A percentile compares a stretch with the other conserved stretches of the same genome.
These are phyloP conservation scores for Mesorhabditis belari DNA, from an alignment of 2,888 invertebrate genomes.

Conservation along the genomic window DNA sequence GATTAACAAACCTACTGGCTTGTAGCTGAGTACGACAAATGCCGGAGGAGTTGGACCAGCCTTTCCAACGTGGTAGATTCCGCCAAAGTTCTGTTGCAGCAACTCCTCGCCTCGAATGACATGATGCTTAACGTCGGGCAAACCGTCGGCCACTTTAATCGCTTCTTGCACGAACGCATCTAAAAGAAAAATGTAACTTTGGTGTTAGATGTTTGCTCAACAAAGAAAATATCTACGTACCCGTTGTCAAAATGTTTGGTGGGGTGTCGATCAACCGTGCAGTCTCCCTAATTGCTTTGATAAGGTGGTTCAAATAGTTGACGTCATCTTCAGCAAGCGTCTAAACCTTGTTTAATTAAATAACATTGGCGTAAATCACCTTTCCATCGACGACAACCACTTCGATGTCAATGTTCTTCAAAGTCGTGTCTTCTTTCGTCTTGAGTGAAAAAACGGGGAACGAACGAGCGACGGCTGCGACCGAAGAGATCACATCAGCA, in stretches of 20 bases:
- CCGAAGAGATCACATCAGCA: slow-evolving; percentile 71
- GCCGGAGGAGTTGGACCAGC: slow-evolving; percentile 67
- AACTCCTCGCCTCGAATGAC: slow-evolving; percentile 76
- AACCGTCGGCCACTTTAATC: slow-evolving; percentile 26
- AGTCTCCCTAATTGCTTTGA: slow-evolving; percentile 64
- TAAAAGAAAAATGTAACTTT: slow-evolving; percentile 51
- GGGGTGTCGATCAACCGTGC: slow-evolving; percentile 79
- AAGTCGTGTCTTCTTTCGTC: slow-evolving; percentile 27
- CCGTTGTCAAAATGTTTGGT: slow-evolving; percentile 70
- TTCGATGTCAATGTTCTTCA: slow-evolving; percentile 28
- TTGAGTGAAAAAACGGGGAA: slow-evolving; percentile 70
- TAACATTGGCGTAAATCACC: slow-evolving; percentile 8
- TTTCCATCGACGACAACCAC: slow-evolving; percentile 36
- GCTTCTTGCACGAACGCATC: slow-evolving; percentile 69
- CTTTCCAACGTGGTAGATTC: slow-evolving; percentile 74
- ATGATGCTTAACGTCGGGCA: slow-evolving; percentile 55
- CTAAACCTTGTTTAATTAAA: slow-evolving; percentile 28
- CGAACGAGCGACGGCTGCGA: slow-evolving; percentile 73
- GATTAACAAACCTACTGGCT: slow-evolving; percentile 51
- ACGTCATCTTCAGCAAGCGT: slow-evolving; percentile 45
- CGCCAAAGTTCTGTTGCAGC: slow-evolving; percentile 72
- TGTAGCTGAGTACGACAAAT: slow-evolving; percentile 66
- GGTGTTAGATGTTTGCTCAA: background rate
- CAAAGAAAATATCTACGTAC: slow-evolving; percentile 6
- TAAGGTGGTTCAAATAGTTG: slow-evolving; percentile 50